These are phyloP conservation scores for Chrysochloris asiatica DNA, from an alignment of 2,113 vertebrate genomes.

Conservation along the genomic window DNA sequence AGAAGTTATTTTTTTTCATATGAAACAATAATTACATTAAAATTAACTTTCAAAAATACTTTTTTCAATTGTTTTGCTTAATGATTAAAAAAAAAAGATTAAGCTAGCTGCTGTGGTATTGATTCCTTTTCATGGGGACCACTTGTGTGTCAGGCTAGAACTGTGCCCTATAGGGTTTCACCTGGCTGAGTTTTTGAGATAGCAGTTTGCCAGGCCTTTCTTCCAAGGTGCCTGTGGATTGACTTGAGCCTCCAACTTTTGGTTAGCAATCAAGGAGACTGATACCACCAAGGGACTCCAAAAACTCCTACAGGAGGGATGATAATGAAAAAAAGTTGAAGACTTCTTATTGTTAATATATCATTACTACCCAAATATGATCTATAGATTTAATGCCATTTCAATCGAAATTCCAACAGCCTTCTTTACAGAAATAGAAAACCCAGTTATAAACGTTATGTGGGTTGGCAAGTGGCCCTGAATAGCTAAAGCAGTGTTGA, in stretches of 20 bases:
- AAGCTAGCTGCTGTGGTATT: not conserved
- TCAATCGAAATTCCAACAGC: not conserved
- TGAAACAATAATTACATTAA: constrained; percentile 37
- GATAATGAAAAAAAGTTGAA: not conserved
- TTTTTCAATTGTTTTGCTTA: constrained; percentile 8
- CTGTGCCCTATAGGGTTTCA: not conserved
- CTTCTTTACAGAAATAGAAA: not conserved
- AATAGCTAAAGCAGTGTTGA: not conserved
- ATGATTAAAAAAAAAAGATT: not conserved
- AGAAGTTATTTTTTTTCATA: constrained; percentile 19
- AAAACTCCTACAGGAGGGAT: not conserved
- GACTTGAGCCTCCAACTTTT: not conserved
- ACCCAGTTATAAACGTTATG: not conserved
- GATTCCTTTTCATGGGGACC: not conserved
- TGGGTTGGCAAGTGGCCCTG: not conserved
- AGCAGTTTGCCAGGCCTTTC: not conserved
- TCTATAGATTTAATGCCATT: not conserved
- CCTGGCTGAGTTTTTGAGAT: not conserved
- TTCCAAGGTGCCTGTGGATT: not conserved
- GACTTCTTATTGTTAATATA: not conserved
- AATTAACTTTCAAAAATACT: constrained; percentile 21
- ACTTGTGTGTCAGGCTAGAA: not conserved
- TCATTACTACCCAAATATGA: not conserved
- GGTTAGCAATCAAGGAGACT: not conserved
- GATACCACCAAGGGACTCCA: not conserved